A percentile compares a stretch with the other conserved stretches of the same genome.
phyloP scores from a whole-genome alignment of 2,888 invertebrate genomes.

The Adineta ricciae region DNA sequence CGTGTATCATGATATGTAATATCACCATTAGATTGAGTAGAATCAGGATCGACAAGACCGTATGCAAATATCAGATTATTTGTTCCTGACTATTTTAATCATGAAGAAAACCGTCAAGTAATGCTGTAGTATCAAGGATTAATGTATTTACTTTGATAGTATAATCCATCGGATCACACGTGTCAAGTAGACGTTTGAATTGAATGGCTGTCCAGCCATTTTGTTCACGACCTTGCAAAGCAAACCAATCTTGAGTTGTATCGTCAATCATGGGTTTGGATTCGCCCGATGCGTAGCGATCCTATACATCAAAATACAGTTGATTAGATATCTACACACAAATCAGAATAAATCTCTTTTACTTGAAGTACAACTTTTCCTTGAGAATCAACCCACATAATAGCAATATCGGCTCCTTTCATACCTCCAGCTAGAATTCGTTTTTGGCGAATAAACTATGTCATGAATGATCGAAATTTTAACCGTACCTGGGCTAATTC shows the following conservation, averaged over 20 bases:
- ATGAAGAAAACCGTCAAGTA: not conserved
- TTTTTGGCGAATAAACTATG: not conserved
- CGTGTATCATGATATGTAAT: not conserved
- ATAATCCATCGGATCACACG: conserved; percentile 32
- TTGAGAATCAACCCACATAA: conserved; percentile 64
- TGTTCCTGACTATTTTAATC: not conserved
- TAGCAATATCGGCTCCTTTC: conserved; percentile 73
- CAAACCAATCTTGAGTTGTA: conserved; percentile 23
- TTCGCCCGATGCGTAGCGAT: not conserved
- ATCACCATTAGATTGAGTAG: not conserved
- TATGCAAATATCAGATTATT: conserved; percentile 26
- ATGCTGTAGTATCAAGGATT: not conserved
- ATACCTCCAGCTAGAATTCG: conserved; percentile 69
- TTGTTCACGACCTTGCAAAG: conserved; percentile 18
- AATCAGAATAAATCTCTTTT: not conserved
- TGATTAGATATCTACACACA: not conserved
- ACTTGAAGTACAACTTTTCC: conserved; percentile 33
- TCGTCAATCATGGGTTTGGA: not conserved
- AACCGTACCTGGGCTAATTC: conserved; percentile 23
- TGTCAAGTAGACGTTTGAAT: conserved; percentile 31
- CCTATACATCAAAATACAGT: not conserved
- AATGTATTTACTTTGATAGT: conserved; percentile 11
- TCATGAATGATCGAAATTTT: not conserved
- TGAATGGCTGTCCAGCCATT: conserved; percentile 33
- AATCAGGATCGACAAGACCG: conserved; percentile 27